Base-by-base conservation (phyloP, 2,113 vertebrate species). In the Balaeniceps rex region DNA sequence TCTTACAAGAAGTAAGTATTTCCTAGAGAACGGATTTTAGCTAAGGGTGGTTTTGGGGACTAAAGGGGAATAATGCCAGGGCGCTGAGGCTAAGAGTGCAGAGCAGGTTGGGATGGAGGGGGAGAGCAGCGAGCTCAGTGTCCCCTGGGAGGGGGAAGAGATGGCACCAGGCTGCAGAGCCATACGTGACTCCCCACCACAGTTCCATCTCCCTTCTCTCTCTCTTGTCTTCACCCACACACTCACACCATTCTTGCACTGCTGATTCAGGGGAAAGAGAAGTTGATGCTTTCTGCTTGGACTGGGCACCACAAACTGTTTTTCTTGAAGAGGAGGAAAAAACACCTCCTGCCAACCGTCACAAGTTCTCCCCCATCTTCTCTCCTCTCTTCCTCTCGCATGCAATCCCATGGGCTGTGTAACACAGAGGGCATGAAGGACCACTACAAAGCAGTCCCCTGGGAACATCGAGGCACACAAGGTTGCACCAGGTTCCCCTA, bases 251-350 rank as follows among this genome's bases (percentile, higher is more conserved):
- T 74, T 79, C 46, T 95, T 60, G 2, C 18, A 21, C 71, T 95
- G 97, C 95, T 97, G 97, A 97, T 92, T 94, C 75, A 91, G 71
- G 44, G 97, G 97, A 97, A 97, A 95, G 89, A 96, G 64, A 81
- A 9, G 42, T 22, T 85, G 89, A 34, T 75, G 71, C 63, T 93
- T 93, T 97, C 75, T 89, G 61, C 91, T 91, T 52, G 94, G 96
- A 96, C 88, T 92, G 95, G 94, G 88, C 97, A 96, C 94, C 91
- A 94, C 91, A 96, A 95, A 87, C 90, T 83, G 89, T 90, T 97
- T 96, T 88, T 93, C 75, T 92, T 57, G 34, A 94, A 68, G 38
- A 61, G 75, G 33, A 96, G 91, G 94, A 94, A 97, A 96, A 97
- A 95, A 89, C 88, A 92, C n/a, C 66, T 90, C 55, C 68, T 3